These are phyloP conservation scores for Phocides pigmalion DNA, from an alignment of 1,140 invertebrate species.

Conservation along the genomic window DNA sequence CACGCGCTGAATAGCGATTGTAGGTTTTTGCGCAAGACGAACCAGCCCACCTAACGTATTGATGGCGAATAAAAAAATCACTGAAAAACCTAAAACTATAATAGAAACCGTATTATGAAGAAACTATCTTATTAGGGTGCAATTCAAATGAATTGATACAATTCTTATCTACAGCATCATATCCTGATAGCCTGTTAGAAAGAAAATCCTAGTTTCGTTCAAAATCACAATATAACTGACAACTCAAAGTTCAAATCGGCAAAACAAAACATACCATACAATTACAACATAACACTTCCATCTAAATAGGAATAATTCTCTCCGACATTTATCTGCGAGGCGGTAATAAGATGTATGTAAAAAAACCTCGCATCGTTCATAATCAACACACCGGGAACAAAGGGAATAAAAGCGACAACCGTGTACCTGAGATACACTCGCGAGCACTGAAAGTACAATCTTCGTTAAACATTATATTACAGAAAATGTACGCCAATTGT, in stretches of 20 bases:
- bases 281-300: neutral
- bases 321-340: constrained; percentile 34
- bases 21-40: no score
- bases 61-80: no score
- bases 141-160: no score
- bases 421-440: constrained; percentile 38
- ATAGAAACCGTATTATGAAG: no score
- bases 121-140: no score
- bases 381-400: constrained; percentile 46
- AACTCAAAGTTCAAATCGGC: neutral
- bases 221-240: neutral
- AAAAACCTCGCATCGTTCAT: constrained; percentile 49
- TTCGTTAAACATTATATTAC: neutral
- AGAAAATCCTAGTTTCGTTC: no score
- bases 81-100: no score
- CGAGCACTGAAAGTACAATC: constrained; percentile 14
- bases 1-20: no score
- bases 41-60: no score
- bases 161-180: no score
- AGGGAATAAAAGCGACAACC: constrained; percentile 45
- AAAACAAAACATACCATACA: constrained; percentile 2
- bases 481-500: constrained; percentile 1
- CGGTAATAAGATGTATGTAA: constrained; percentile 39
- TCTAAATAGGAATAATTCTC: constrained; percentile 28
- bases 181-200: no score